Evolutionary conservation across 1,140 invertebrate genomes (phyloP).

Genomic region (Littorina saxatilis): DNA sequence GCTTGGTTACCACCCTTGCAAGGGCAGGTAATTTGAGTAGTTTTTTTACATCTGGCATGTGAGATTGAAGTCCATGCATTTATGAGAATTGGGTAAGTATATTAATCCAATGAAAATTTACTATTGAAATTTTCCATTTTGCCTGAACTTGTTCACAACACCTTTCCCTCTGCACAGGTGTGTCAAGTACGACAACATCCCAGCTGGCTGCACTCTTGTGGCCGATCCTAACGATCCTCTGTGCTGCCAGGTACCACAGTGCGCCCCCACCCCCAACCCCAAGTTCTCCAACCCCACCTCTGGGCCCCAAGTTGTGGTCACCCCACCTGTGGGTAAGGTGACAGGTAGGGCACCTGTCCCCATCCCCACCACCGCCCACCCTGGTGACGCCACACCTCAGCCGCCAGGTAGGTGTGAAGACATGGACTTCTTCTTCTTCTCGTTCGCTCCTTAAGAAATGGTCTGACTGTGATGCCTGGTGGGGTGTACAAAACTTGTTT

Average conservation of each 20-base stretch:
- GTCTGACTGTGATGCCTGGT: too few relatives aligned
- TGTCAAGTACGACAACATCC: conserved; percentile 46
- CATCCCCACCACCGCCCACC: conserved; percentile 40
- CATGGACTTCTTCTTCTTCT: too few relatives aligned
- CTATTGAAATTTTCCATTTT: too few relatives aligned
- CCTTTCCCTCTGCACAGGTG: conserved; percentile 39
- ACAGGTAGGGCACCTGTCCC: conserved; percentile 55
- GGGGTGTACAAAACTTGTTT: too few relatives aligned
- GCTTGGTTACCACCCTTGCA: too few relatives aligned
- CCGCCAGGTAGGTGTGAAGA: conserved; percentile 39
- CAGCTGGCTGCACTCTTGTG: conserved; percentile 53
- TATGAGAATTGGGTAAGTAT: too few relatives aligned
- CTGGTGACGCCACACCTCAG: conserved; percentile 38
- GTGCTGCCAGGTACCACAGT: conserved; percentile 60
- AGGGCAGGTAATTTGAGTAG: too few relatives aligned
- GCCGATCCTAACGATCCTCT: conserved; percentile 60
- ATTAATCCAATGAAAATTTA: too few relatives aligned
- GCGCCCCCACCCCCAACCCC: conserved; percentile 45
- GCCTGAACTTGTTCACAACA: too few relatives aligned
- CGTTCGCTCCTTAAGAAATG: too few relatives aligned
- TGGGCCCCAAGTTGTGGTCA: conserved; percentile 43
- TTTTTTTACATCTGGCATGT: too few relatives aligned
- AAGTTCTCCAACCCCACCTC: conserved; percentile 45
- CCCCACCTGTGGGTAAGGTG: conserved; percentile 47
- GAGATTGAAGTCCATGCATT: too few relatives aligned